Base-by-base conservation (phyloP, 92 coral and sea anemone species). In the Phenganax stokvisi region DNA sequence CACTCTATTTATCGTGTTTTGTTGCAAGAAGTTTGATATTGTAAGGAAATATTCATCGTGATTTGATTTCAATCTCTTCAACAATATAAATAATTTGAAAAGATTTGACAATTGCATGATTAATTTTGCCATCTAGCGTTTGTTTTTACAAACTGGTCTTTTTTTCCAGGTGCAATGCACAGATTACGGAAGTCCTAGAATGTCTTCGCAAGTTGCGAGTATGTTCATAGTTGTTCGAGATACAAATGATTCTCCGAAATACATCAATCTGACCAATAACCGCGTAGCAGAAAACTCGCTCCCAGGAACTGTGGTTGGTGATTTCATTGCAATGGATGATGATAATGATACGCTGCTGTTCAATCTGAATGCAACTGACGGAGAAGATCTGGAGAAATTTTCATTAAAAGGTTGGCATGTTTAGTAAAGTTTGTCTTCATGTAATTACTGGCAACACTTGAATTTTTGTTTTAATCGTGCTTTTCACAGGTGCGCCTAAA, bases 201-300 rank as follows among this genome's bases (percentile, higher is more conserved):
- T 80, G 72, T 74, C 80, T n/a, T 86, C 75, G 13, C 61, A 66
- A 44, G 67, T 59, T 31, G 61, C 55, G 4, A 52, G 61, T 13
- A 16, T 79, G 51, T 8, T 51, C 54, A 54, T 79, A 17, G 55
- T 37, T n/a, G 83, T 79, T 7, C 73, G 51, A 84, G 92, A 93
- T 85, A 90, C 85, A 57, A 93, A 93, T 71, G 98, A 91, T 82
- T 81, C 87, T 53, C 98, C 98, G 64, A 88, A 88, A 51, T 74
- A 79, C 13, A 72, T 93, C 62, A 85, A 81, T 47, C 71, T 93
- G 17, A 89, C 93, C 63, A 87, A 86, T 56, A 82, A 61, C 51
- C 66, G 63, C n/a, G 85, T 93, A 7, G 74, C 83, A 30, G 98
- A 93, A 85, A 93, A 93, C 83, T 86, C 96, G 13, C 90, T 89